phyloP scores from a whole-genome alignment of 2,888 invertebrate genomes.

The Chrysolina haemoptera region DNA sequence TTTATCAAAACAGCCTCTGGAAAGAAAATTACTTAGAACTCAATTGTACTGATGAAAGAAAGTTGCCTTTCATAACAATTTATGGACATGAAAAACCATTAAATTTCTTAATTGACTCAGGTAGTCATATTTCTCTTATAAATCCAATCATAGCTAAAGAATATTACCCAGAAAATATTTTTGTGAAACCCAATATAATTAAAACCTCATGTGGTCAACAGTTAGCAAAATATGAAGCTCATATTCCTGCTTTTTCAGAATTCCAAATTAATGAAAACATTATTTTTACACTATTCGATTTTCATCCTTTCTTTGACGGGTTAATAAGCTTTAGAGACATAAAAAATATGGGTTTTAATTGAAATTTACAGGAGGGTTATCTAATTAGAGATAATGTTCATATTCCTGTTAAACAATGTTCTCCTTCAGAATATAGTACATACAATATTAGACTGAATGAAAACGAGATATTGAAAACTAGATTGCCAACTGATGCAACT shows the following conservation, averaged over 20 bases:
- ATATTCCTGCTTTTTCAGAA: background rate
- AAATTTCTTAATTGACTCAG: background rate
- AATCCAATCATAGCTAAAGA: constrained; percentile 7
- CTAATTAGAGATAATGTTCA: background rate
- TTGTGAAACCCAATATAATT: too few relatives aligned
- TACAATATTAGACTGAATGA: background rate
- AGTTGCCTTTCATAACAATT: constrained; percentile 3
- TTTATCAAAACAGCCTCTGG: background rate
- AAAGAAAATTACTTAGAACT: background rate
- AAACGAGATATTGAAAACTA: background rate
- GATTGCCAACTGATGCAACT: background rate
- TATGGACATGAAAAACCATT: background rate
- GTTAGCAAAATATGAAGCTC: constrained; percentile 7
- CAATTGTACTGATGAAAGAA: constrained; percentile 3
- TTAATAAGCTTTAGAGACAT: background rate
- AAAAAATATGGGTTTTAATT: background rate
- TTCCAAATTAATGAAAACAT: background rate
- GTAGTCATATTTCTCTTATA: constrained; percentile 1
- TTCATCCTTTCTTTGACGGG: background rate
- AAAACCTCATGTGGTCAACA: too few relatives aligned
- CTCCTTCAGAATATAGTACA: background rate
- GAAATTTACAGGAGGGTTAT: background rate
- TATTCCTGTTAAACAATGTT: background rate
- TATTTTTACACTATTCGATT: background rate
- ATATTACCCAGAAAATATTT: constrained; percentile 5